Conservation (phyloP, 2,888 invertebrate genomes). For the Philereme transversata region DNA sequence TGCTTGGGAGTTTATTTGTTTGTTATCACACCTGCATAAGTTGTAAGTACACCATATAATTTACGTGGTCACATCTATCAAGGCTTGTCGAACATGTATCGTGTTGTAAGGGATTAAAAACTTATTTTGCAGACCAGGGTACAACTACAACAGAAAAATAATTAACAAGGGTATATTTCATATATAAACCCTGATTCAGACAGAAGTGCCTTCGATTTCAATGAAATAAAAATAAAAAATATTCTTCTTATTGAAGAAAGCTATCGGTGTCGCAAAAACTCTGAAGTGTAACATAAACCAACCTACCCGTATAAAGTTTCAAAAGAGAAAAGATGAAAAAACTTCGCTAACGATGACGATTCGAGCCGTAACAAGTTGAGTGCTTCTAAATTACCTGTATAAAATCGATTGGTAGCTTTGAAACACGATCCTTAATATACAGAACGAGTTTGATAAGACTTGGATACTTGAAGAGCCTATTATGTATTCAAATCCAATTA, state of each 20-base stretch:
- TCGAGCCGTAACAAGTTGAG: slow-evolving; percentile 26
- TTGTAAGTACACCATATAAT: too few species aligned
- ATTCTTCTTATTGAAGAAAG: not conserved
- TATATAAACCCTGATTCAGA: too few species aligned
- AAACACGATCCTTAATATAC: slow-evolving; percentile 17
- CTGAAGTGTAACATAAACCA: slow-evolving; percentile 17
- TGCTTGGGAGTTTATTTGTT: too few species aligned
- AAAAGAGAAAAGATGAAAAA: slow-evolving; percentile 27
- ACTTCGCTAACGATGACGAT: slow-evolving; percentile 31
- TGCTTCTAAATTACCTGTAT: slow-evolving; percentile 27
- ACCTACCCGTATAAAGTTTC: slow-evolving; percentile 25
- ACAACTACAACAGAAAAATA: too few species aligned
- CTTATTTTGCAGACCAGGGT: too few species aligned
- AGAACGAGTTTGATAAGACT: slow-evolving; percentile 2
- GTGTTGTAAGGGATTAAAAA: too few species aligned
- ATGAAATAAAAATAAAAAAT: not conserved
- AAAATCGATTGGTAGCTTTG: slow-evolving; percentile 21
- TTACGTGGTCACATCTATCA: too few species aligned
- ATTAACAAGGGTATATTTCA: too few species aligned
- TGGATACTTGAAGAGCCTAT: not conserved
- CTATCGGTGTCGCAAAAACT: slow-evolving; percentile 1
- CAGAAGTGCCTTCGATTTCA: not conserved
- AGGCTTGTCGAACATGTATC: too few species aligned
- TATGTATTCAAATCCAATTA: too few species aligned
- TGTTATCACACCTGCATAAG: too few species aligned